These are phyloP conservation scores for Apeltes quadracus DNA, from an alignment of 2,113 vertebrate species.

Conservation along the genomic window DNA sequence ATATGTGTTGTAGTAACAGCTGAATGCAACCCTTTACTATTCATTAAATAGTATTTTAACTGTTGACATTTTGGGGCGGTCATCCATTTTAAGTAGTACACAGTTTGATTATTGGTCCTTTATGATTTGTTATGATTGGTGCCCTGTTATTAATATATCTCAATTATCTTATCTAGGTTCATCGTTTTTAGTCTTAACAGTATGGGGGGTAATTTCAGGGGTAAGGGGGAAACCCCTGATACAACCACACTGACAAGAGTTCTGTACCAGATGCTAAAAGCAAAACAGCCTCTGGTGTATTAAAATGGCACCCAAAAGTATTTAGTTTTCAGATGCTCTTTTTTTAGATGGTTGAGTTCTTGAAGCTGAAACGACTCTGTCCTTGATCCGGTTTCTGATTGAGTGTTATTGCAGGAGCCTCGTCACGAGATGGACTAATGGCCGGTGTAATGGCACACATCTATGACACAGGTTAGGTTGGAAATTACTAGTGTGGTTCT, in stretches of 20 bases:
- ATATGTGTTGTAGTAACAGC: too few species aligned
- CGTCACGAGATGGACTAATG: slow-evolving; percentile 33
- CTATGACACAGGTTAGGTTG: slow-evolving; percentile 41
- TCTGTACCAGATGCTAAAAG: slow-evolving; percentile 12
- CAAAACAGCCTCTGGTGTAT: slow-evolving; percentile 3
- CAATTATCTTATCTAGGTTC: background rate
- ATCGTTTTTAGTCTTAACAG: slow-evolving; percentile 10
- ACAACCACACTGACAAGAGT: background rate
- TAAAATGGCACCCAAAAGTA: slow-evolving; percentile 26
- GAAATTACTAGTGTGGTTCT: slow-evolving; percentile 32
- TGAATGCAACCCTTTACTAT: too few species aligned
- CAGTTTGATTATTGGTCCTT: too few species aligned
- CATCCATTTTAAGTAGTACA: too few species aligned
- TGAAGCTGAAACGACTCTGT: slow-evolving; percentile 23
- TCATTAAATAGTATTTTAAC: too few species aligned
- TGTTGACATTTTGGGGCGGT: too few species aligned
- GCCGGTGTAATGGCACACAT: slow-evolving; percentile 30
- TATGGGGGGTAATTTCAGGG: too few species aligned
- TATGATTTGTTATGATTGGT: too few species aligned
- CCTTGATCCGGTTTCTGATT: slow-evolving; percentile 39
- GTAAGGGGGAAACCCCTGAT: too few species aligned
- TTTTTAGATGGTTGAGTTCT: slow-evolving; percentile 1
- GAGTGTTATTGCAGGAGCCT: slow-evolving; percentile 20
- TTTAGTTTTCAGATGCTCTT: slow-evolving; percentile 3
- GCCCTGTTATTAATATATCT: too few species aligned